Conservation (phyloP, 2,888 invertebrate species). For the Latrodectus hesperus region DNA sequence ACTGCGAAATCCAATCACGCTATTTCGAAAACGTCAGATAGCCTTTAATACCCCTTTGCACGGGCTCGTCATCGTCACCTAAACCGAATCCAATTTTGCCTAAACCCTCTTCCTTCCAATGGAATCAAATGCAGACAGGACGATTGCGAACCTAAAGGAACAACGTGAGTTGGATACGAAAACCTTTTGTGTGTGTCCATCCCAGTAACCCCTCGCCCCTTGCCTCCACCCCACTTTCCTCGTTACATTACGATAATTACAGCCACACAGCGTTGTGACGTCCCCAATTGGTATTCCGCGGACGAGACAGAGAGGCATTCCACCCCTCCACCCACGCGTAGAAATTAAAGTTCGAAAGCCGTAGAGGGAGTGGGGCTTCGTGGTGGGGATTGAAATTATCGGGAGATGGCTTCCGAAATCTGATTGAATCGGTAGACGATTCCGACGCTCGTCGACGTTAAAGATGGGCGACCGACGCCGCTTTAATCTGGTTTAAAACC, state of each 20-base stretch:
- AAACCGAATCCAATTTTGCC: slow-evolving; percentile 50
- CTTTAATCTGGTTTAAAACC: slow-evolving; percentile 57
- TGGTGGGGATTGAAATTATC: slow-evolving; percentile 4
- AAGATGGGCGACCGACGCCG: slow-evolving; percentile 32
- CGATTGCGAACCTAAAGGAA: slow-evolving; percentile 21
- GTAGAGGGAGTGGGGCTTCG: slow-evolving; percentile 20
- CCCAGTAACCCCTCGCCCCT: slow-evolving; percentile 13
- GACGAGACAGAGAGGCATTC: slow-evolving; percentile 4
- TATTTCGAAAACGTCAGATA: not conserved
- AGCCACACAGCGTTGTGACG: slow-evolving; percentile 2
- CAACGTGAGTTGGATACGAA: slow-evolving; percentile 53
- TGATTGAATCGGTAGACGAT: slow-evolving; percentile 56
- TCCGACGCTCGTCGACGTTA: slow-evolving; percentile 22
- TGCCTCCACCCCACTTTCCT: slow-evolving; percentile 10
- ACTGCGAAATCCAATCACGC: not conserved
- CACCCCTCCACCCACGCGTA: slow-evolving; percentile 23
- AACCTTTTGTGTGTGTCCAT: slow-evolving; percentile 29
- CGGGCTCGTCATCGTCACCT: slow-evolving; percentile 15
- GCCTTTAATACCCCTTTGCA: not conserved
- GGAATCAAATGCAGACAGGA: not conserved
- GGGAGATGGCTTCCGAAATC: slow-evolving; percentile 32
- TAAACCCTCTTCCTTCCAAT: slow-evolving; percentile 47
- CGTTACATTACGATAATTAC: slow-evolving; percentile 66
- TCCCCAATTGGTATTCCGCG: slow-evolving; percentile 47
- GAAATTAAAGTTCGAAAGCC: slow-evolving; percentile 63